phyloP scores from a whole-genome alignment of 2,888 invertebrate genomes.

The Nezara viridula region DNA sequence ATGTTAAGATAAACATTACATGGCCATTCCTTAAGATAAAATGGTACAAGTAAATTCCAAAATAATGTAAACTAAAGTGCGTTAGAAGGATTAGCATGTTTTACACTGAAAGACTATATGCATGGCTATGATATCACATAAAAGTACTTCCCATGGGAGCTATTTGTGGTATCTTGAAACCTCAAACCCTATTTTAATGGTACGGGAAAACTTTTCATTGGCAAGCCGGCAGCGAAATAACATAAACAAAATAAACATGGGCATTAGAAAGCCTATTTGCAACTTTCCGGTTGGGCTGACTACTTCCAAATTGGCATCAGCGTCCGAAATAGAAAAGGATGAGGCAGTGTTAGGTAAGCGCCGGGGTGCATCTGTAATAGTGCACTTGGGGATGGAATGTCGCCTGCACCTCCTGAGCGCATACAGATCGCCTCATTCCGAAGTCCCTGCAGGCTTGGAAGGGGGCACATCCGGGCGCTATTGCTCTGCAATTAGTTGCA shows the following conservation, averaged over 20 bases:
- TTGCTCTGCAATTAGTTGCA: not conserved
- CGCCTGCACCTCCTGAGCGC: not conserved
- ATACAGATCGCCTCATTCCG: slow-evolving; percentile 8
- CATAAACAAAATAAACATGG: slow-evolving; percentile 7
- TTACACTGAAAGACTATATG: not conserved
- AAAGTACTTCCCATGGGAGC: not conserved
- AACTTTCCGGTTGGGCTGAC: not conserved
- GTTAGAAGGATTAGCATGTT: not conserved
- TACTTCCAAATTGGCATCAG: slow-evolving; percentile 38
- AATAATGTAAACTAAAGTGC: not conserved
- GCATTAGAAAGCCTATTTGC: not conserved
- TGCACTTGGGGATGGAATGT: slow-evolving; percentile 25
- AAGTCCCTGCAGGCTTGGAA: not conserved
- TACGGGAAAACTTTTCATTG: not conserved
- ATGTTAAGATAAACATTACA: too few species aligned
- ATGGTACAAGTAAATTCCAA: not conserved
- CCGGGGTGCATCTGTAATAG: slow-evolving; percentile 31
- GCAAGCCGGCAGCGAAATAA: not conserved
- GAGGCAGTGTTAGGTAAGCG: slow-evolving; percentile 28
- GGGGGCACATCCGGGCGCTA: not conserved
- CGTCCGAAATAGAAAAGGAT: slow-evolving; percentile 38
- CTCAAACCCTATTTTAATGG: not conserved
- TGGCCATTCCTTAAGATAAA: not conserved
- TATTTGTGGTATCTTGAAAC: not conserved
- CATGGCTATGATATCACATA: not conserved